phyloP scores from a whole-genome alignment of 2,113 vertebrate species.

The Saccopteryx leptura region DNA sequence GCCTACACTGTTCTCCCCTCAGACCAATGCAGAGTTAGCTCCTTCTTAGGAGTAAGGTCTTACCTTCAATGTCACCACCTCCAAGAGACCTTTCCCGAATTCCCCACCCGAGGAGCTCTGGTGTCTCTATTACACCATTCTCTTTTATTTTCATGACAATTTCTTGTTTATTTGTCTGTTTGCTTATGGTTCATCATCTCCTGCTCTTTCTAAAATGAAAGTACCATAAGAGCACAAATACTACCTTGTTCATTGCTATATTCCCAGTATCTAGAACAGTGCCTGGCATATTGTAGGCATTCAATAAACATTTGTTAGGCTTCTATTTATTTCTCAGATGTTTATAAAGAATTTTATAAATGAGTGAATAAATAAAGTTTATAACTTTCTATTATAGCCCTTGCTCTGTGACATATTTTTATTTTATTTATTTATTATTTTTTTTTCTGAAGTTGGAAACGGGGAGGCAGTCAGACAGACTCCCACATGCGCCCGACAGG shows the following conservation, averaged over 20 bases:
- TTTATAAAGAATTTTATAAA: constrained; percentile 15
- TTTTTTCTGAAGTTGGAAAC: no score
- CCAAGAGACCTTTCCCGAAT: background rate
- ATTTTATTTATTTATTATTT: background rate
- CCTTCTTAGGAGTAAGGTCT: background rate
- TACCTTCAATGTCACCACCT: background rate
- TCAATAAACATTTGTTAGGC: background rate
- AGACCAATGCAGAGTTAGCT: background rate
- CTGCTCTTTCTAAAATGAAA: constrained; percentile 15
- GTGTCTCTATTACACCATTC: background rate
- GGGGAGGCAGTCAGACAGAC: no score
- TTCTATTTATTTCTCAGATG: background rate
- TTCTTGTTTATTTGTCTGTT: background rate
- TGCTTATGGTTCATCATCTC: constrained; percentile 2
- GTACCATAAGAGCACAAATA: background rate
- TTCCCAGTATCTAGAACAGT: background rate
- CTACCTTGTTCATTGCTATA: background rate
- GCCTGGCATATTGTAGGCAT: background rate
- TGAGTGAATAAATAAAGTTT: constrained; percentile 2
- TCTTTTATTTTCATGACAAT: background rate
- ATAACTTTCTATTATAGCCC: background rate
- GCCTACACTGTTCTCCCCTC: background rate
- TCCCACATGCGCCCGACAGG: no score
- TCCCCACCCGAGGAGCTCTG: background rate
- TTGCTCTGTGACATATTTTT: constrained; percentile 6